Percentiles rank a stretch among this genome's conserved stretches.
phyloP scores from a whole-genome alignment of 1,140 invertebrate species.

The Chlorops oryzae region DNA sequence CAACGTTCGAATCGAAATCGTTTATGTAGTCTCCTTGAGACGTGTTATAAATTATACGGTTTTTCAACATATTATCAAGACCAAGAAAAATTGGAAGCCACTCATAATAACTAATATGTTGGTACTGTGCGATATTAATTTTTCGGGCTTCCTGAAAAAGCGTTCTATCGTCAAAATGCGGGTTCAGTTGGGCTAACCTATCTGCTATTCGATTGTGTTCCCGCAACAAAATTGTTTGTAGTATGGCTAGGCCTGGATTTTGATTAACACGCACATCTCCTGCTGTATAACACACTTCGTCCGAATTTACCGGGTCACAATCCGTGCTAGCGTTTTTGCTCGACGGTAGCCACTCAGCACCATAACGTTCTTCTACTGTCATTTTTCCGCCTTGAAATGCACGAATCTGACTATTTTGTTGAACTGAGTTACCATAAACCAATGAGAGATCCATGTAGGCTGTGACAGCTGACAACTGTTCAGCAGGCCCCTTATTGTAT shows the following conservation, averaged over 20 bases:
- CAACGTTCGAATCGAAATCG: conserved; percentile 76
- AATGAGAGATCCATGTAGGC: conserved; percentile 78
- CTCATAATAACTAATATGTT: conserved; percentile 83
- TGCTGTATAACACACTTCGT: conserved; percentile 64
- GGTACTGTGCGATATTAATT: conserved; percentile 70
- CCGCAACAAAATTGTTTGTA: conserved; percentile 78
- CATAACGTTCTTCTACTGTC: conserved; percentile 55
- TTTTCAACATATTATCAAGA: conserved; percentile 60
- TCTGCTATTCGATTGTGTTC: conserved; percentile 87
- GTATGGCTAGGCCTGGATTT: conserved; percentile 69
- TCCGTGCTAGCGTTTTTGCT: conserved; percentile 58
- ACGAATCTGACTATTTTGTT: conserved; percentile 59
- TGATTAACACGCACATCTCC: conserved; percentile 85
- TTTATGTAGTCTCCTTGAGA: conserved; percentile 62
- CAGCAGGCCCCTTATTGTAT: conserved; percentile 56
- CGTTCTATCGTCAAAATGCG: conserved; percentile 80
- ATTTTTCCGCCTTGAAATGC: conserved; percentile 60
- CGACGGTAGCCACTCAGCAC: conserved; percentile 64
- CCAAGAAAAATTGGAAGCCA: conserved; percentile 77
- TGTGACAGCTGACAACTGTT: conserved; percentile 78
- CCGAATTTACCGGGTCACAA: conserved; percentile 54
- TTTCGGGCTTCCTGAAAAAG: conserved; percentile 80
- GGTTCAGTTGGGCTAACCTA: conserved; percentile 66
- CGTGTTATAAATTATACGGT: conserved; percentile 62
- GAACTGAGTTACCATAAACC: conserved; percentile 71